Evolutionary conservation across 2,797 vertebrate genomes (phyloP).

Genomic region (Aplochiton taeniatus): DNA sequence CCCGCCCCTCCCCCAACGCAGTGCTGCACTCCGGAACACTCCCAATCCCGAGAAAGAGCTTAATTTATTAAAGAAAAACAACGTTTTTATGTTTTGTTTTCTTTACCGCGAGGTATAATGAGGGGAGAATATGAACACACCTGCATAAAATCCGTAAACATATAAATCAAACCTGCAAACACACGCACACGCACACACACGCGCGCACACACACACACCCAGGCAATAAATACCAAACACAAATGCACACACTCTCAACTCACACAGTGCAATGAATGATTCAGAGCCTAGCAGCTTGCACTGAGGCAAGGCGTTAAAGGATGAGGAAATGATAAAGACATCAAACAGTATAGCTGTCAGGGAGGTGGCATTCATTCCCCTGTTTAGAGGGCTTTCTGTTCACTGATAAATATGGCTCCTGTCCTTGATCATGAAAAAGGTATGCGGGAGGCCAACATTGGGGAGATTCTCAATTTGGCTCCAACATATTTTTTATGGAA

Average conservation of each 20-base stretch:
- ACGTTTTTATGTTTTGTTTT: too few relatives aligned
- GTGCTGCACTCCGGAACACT: too few relatives aligned
- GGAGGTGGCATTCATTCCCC: conserved; percentile 34
- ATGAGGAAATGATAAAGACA: conserved; percentile 30
- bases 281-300: conserved; percentile 16
- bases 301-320: conserved; percentile 25
- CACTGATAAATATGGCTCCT: background rate
- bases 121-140: conserved; percentile 5
- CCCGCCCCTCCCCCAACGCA: too few relatives aligned
- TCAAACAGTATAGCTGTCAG: conserved; percentile 34
- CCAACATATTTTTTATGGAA: too few relatives aligned
- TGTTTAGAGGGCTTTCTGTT: conserved; percentile 13
- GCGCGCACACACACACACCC: conserved; percentile 3
- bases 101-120: too few relatives aligned
- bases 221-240: too few relatives aligned
- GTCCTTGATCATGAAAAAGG: background rate
- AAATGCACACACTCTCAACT: background rate
- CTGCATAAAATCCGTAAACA: background rate
- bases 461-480: too few relatives aligned
- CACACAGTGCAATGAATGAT: conserved; percentile 24
- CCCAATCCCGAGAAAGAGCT: too few relatives aligned
- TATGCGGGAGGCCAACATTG: too few relatives aligned
- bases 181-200: conserved; percentile 4
- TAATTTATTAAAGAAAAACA: too few relatives aligned
- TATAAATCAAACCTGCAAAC: background rate